Percentiles rank a stretch among this genome's conserved stretches.
Conservation (phyloP, 2,797 vertebrate genomes). For the Liparis tanakae region DNA sequence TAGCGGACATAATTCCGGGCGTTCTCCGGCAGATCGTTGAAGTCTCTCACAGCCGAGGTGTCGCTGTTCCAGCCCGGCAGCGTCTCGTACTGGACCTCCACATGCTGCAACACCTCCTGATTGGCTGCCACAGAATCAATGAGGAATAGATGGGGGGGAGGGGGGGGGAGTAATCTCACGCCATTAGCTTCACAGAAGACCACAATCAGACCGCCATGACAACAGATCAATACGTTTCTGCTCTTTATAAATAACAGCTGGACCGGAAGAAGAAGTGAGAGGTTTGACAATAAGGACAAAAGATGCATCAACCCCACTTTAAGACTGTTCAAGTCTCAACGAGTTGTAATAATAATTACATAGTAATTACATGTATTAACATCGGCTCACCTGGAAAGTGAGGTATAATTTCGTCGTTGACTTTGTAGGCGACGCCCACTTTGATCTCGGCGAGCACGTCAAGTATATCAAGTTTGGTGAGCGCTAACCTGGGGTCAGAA, state of each 20-base stretch:
- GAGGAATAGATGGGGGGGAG: not conserved
- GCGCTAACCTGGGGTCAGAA: slow-evolving; percentile 86
- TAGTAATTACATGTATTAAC: not conserved
- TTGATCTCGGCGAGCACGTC: slow-evolving; percentile 93
- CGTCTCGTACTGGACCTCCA: slow-evolving; percentile 94
- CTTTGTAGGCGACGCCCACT: slow-evolving; percentile 93
- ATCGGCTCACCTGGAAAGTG: slow-evolving; percentile 92
- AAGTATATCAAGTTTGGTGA: slow-evolving; percentile 98
- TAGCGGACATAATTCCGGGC: slow-evolving; percentile 94
- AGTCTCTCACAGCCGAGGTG: slow-evolving; percentile 89
- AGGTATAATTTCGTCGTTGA: slow-evolving; percentile 92
- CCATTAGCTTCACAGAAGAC: slow-evolving; percentile 20
- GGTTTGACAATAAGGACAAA: not conserved
- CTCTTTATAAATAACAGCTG: slow-evolving; percentile 9
- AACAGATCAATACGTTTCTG: slow-evolving; percentile 35
- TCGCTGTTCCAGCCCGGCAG: slow-evolving; percentile 95
- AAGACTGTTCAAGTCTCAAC: not conserved
- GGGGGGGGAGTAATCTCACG: not conserved
- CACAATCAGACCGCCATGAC: not conserved
- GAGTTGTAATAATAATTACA: not conserved
- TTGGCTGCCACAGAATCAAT: slow-evolving; percentile 85
- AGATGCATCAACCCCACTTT: not conserved
- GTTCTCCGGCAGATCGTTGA: slow-evolving; percentile 93
- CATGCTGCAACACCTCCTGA: slow-evolving; percentile 94
- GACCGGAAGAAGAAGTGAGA: not conserved